These are phyloP conservation scores for Xerus inauris DNA, from an alignment of 2,113 vertebrate species.

Conservation along the genomic window DNA sequence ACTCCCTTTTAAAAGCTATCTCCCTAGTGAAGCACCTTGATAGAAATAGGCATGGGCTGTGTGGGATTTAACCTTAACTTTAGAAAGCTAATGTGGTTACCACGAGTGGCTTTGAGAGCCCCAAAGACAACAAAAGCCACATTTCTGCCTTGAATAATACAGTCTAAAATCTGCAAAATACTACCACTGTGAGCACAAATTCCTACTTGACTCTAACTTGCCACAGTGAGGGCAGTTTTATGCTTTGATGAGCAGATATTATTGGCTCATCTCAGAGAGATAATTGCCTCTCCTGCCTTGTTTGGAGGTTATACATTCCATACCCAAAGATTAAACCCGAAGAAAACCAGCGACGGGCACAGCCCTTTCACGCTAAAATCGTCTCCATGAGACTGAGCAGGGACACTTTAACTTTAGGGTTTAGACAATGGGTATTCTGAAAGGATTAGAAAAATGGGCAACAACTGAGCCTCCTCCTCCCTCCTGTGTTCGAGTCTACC, in stretches of 20 bases:
- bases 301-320: not conserved
- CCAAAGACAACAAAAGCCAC: not conserved
- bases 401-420: conserved; percentile 61
- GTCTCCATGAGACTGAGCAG: conserved; percentile 66
- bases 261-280: conserved; percentile 65
- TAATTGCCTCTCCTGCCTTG: conserved; percentile 40
- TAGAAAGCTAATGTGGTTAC: not conserved
- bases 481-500: conserved; percentile 68
- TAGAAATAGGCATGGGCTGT: not conserved
- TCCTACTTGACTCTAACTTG: conserved; percentile 19
- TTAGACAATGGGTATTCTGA: conserved; percentile 77
- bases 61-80: not conserved
- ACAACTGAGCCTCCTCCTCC: conserved; percentile 72
- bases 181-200: not conserved
- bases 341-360: not conserved
- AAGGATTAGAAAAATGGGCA: conserved; percentile 79
- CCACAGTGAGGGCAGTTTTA: not conserved
- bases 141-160: conserved; percentile 45
- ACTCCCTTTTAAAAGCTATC: not conserved
- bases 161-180: not conserved
- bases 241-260: conserved; percentile 70
- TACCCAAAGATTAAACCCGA: not conserved
- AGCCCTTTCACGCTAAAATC: conserved; percentile 45
- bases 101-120: not conserved
- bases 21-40: not conserved